Evolutionary conservation across 1,140 invertebrate species (phyloP), one percentile per base, ranked within the genome.

Genomic region (Leptinotarsa defecta): DNA sequence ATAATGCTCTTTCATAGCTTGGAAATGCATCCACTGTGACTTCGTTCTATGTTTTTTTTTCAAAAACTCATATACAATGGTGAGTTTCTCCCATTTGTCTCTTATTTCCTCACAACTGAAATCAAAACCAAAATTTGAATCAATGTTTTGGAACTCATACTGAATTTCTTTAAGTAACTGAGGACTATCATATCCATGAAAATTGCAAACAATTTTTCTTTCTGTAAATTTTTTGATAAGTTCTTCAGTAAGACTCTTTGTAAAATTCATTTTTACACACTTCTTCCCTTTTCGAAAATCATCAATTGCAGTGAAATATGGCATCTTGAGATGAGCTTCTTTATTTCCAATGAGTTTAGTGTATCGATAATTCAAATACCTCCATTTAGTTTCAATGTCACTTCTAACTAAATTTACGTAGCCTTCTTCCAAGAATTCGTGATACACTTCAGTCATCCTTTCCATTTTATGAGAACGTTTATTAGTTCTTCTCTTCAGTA

Each of bases 381-480:
- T 68, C 65, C 65, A 68, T 68, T 68, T 68, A 13, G 24, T 68
- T 68, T 68, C 65, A 27, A 68, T 68, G 27, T 68, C 65, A 17
- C 27, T 19, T 27, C 43, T 68, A n/a, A n/a, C 27, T 13, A 68
- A 34, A 27, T 68, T 34, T 68, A 68, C 15, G 1, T 68, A 68
- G 27, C 65, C 65, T 17, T 68, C 15, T n/a, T 27, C 13, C 27
- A 68, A 68, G 27, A 68, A 68, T 27, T 68, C 65, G 4, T 68
- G 24, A 17, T 68, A 43, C 3, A 68, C 43, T 68, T 68, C 65
- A 27, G 24, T 68, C 43, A 68, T 43, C 13, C 24, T 68, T 17
- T 43, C 43, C n/a, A n/a, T 3, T 68, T 68, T 24, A 24, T 68
- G 65, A 17, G 65, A 34, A n/a, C 43, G 20, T 68, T 68, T 68